Percentiles rank a stretch among this genome's conserved stretches.
Conservation (phyloP, 2,113 vertebrate genomes). For the Myxocyprinus asiaticus region DNA sequence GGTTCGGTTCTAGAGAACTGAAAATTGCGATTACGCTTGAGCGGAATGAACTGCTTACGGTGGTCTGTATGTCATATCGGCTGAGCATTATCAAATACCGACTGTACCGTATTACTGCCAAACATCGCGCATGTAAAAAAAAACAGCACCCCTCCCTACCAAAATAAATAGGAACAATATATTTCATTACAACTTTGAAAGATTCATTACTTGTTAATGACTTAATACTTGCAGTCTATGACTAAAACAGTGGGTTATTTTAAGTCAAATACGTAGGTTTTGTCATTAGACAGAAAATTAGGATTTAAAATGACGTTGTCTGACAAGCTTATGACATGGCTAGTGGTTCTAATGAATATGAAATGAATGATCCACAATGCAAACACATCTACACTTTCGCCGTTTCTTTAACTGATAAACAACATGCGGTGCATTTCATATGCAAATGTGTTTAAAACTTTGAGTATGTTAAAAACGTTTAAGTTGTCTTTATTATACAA, state of each 20-base stretch:
- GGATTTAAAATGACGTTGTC: no score
- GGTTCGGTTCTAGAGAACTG: background rate
- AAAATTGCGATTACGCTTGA: background rate
- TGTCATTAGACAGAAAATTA: background rate
- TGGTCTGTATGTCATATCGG: conserved; percentile 61
- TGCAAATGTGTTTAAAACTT: no score
- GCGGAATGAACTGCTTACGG: background rate
- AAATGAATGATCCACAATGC: no score
- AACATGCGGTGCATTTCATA: background rate
- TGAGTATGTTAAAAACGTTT: no score
- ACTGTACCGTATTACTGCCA: conserved; percentile 50
- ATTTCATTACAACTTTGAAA: no score
- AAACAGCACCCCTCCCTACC: background rate
- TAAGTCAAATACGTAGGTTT: background rate
- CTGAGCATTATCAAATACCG: conserved; percentile 54
- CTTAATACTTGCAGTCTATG: background rate
- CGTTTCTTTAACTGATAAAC: no score
- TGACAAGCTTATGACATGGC: no score
- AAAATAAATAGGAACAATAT: no score
- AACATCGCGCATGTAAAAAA: conserved; percentile 17
- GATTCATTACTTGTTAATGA: no score
- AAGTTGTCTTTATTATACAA: no score
- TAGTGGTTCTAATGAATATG: no score
- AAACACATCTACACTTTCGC: no score
- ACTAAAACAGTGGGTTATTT: background rate